phyloP scores from a whole-genome alignment of 1,140 invertebrate species.

The Hermatobates lingyangjiaoensis region DNA sequence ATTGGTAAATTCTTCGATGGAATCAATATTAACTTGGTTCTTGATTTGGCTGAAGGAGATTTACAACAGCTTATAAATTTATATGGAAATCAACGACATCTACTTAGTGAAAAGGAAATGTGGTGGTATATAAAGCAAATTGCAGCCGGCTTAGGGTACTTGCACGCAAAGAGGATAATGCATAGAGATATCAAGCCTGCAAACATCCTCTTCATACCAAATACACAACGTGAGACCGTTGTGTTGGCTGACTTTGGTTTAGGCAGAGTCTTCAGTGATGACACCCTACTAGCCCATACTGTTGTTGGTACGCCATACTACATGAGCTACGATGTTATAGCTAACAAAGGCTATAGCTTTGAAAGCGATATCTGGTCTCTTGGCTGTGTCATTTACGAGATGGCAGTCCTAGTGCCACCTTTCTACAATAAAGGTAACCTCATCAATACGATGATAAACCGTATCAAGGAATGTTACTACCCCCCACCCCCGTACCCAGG shows the following conservation, averaged over 20 bases:
- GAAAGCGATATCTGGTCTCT: constrained; percentile 67
- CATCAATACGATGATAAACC: constrained; percentile 2
- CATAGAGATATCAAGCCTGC: constrained; percentile 69
- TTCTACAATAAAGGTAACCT: constrained; percentile 15
- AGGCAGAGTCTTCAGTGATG: constrained; percentile 43
- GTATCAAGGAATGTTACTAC: not conserved
- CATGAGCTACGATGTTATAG: constrained; percentile 64
- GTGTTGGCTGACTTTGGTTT: constrained; percentile 63
- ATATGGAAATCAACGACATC: too few relatives aligned
- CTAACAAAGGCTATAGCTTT: constrained; percentile 55
- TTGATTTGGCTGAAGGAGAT: too few relatives aligned
- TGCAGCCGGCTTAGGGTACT: too few relatives aligned
- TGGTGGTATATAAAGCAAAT: too few relatives aligned
- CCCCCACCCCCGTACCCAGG: too few relatives aligned
- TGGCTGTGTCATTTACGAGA: constrained; percentile 37
- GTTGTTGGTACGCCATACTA: constrained; percentile 67
- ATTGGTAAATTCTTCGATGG: too few relatives aligned
- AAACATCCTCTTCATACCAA: constrained; percentile 63
- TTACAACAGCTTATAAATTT: too few relatives aligned
- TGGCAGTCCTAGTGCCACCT: constrained; percentile 3
- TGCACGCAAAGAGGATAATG: too few relatives aligned
- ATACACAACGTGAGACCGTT: constrained; percentile 45
- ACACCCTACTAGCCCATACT: constrained; percentile 43
- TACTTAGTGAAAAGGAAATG: too few relatives aligned
- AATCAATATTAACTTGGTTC: too few relatives aligned